Base-by-base conservation (phyloP, 2,888 invertebrate species). In the Polia nebulosa region DNA sequence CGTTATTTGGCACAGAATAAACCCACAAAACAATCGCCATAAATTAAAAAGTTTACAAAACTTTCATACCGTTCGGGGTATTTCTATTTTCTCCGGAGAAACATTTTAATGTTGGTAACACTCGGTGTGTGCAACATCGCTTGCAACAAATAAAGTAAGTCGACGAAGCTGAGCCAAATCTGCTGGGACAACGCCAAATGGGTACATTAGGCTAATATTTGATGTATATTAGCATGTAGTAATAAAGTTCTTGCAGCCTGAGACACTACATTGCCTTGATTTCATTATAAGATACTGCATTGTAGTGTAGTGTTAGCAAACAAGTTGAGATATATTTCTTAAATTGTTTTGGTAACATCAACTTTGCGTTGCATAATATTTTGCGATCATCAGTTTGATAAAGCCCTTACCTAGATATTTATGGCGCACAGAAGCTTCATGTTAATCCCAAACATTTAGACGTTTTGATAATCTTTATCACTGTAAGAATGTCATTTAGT, bases 161-260 rank as follows among this genome's bases (percentile, higher is more conserved):
- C 64, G 36, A 80, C 80, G 77, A 82, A 81, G 83, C 83, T 75
- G 85, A 82, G 86, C 89, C 87, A 88, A 88, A 87, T 84, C 81
- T 76, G 78, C 83, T 92, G 91, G 90, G 83, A 72, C 62, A 55
- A 53, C 49, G 90, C 91, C 91, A 91, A 91, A 91, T 89, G 86
- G 88, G 83, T 78, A 76, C 85, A 90, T 91, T 89, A 89, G 72
- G 85, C 85, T 90, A 90, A 90, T 90, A 90, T 90, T 87, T 90
- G 89, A 91, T 88, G 87, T 86, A 83, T 79, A 84, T 80, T 78
- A 76, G 45, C 60, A 66, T 68, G 44, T 51, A 61, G 41, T 53
- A 59, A 20, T 52, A 36, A 69, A 65, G 44, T 79, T 79, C 29
- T 47, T 25, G 63, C 25, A 36, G 25, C 25, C 32, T 78, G 53